Percentiles rank a stretch among this genome's conserved stretches.
phyloP scores from a whole-genome alignment of 2,888 invertebrate genomes.

The Drepana falcataria region DNA sequence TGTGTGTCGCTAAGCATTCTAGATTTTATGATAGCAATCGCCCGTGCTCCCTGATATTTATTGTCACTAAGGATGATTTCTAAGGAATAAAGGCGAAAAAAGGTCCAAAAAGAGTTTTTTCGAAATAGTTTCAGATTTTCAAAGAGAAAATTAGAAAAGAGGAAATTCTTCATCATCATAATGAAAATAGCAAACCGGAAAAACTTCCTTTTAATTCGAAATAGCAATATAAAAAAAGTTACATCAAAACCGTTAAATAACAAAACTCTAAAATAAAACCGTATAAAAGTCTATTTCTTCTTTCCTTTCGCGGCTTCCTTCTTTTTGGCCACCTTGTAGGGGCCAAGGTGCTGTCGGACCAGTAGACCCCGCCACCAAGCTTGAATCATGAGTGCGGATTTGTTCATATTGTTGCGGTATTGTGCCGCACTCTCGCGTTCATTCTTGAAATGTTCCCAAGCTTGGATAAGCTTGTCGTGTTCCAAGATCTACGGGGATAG shows the following conservation, averaged over 20 bases:
- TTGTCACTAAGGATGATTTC: too few relatives aligned
- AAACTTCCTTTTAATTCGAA: not conserved
- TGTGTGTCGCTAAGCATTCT: too few relatives aligned
- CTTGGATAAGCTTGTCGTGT: slow-evolving; percentile 40
- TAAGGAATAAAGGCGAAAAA: too few relatives aligned
- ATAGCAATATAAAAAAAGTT: not conserved
- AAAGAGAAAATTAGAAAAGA: too few relatives aligned
- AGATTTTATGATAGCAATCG: too few relatives aligned
- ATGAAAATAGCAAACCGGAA: too few relatives aligned
- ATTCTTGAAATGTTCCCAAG: slow-evolving; percentile 53
- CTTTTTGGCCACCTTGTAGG: slow-evolving; percentile 39
- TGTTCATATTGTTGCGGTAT: slow-evolving; percentile 50
- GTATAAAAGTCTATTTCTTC: slow-evolving; percentile 10
- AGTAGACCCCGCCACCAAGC: slow-evolving; percentile 70
- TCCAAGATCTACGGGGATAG: slow-evolving; percentile 30
- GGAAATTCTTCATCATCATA: too few relatives aligned
- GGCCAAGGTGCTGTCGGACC: slow-evolving; percentile 59
- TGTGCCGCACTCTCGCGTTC: slow-evolving; percentile 45
- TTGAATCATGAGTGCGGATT: slow-evolving; percentile 52
- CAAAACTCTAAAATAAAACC: not conserved
- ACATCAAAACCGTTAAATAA: not conserved
- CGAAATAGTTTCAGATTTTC: too few relatives aligned
- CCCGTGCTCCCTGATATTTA: too few relatives aligned
- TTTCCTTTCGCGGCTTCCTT: slow-evolving; percentile 20
- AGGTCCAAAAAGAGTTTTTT: too few relatives aligned